Conservation (phyloP, 2,888 invertebrate genomes). For the Dioctria linearis region DNA sequence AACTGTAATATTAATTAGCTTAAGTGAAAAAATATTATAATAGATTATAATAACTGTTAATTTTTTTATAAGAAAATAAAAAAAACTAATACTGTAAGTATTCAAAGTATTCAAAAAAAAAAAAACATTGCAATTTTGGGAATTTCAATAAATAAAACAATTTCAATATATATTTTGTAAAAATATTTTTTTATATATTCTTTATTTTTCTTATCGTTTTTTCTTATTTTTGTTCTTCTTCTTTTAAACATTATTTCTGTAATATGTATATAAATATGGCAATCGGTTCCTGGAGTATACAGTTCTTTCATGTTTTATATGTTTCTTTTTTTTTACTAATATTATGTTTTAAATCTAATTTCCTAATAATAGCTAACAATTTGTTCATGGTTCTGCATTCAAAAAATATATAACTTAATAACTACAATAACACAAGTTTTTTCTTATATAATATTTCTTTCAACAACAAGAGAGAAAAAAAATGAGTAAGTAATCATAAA, state of each 20-base stretch:
- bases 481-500: conserved; percentile 34
- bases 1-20: conserved; percentile 43
- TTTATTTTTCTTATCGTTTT: conserved; percentile 40
- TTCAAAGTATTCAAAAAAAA: too few relatives aligned
- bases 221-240: conserved; percentile 28
- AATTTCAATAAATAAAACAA: conserved; percentile 31
- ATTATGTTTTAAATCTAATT: conserved; percentile 35
- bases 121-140: not conserved
- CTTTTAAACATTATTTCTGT: not conserved
- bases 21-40: conserved; percentile 1
- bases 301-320: conserved; percentile 6
- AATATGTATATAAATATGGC: conserved; percentile 54
- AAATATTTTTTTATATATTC: conserved; percentile 54
- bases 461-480: conserved; percentile 28
- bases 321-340: conserved; percentile 8
- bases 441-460: conserved; percentile 47
- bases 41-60: too few relatives aligned
- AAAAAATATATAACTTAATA: conserved; percentile 53
- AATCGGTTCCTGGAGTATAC: conserved; percentile 54
- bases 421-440: conserved; percentile 51
- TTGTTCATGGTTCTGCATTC: conserved; percentile 18
- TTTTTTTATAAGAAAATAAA: too few relatives aligned
- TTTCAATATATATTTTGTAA: conserved; percentile 54
- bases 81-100: too few relatives aligned
- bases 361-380: conserved; percentile 50